Conservation (phyloP, 2,797 vertebrate genomes). For the Smutsia gigantea region DNA sequence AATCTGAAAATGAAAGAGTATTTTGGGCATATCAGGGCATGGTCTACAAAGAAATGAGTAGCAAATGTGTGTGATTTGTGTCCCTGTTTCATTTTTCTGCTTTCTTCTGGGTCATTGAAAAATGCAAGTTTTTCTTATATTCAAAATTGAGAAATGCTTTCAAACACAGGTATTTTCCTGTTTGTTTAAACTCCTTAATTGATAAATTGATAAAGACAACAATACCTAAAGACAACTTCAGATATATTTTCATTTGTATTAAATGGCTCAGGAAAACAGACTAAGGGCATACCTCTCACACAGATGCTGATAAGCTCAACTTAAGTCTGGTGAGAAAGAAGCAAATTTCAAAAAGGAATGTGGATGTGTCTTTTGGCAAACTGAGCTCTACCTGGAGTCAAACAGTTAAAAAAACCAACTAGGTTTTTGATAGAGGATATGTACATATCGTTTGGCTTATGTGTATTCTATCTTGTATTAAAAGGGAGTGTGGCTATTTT, state of each 20-base stretch:
- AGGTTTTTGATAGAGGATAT: neutral
- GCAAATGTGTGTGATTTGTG: neutral
- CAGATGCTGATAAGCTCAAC: neutral
- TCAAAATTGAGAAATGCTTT: neutral
- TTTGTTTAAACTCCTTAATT: neutral
- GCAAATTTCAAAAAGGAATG: neutral
- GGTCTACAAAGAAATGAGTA: neutral
- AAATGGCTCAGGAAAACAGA: neutral
- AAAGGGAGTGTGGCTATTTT: neutral
- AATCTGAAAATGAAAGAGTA: neutral
- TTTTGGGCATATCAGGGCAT: neutral
- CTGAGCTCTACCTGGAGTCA: neutral
- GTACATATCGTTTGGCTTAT: neutral
- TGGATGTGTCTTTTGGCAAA: neutral
- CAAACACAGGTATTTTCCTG: neutral
- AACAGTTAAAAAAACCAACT: neutral
- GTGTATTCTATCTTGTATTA: neutral
- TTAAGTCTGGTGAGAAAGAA: neutral
- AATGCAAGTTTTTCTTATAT: neutral
- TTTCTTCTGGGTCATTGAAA: neutral
- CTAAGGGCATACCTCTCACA: neutral
- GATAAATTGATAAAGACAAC: neutral
- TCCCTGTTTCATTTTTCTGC: neutral
- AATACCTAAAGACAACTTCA: neutral
- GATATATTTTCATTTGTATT: neutral